A percentile compares a stretch with the other conserved stretches of the same genome.
Conservation (phyloP, 2,797 vertebrate genomes). For the Cirrhinus molitorella region DNA sequence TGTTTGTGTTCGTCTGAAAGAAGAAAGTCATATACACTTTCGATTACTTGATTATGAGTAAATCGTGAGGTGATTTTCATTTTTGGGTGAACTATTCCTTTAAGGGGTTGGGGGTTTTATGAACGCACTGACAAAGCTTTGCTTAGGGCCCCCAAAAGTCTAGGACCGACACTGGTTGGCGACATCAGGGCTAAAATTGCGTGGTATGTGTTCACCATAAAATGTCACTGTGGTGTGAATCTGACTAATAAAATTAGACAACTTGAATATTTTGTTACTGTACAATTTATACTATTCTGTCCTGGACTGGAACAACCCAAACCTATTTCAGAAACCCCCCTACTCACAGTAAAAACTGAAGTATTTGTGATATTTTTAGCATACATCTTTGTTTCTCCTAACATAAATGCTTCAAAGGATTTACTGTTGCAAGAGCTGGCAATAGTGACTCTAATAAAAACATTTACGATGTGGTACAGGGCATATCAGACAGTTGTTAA, state of each 20-base stretch:
- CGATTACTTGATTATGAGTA: too few relatives aligned
- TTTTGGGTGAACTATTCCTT: too few relatives aligned
- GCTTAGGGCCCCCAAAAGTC: not conserved
- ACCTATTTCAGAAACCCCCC: not conserved
- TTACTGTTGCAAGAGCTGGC: conserved; percentile 56
- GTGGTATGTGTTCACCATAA: not conserved
- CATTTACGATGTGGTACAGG: conserved; percentile 15
- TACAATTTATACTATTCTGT: not conserved
- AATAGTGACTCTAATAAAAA: conserved; percentile 20
- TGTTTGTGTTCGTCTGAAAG: too few relatives aligned
- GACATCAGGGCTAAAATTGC: not conserved
- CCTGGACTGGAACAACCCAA: not conserved
- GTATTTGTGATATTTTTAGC: not conserved
- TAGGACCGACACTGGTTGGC: not conserved
- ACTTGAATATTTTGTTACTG: not conserved
- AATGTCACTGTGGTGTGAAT: not conserved
- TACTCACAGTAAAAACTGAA: not conserved
- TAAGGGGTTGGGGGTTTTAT: too few relatives aligned
- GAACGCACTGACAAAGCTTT: not conserved
- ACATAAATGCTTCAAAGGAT: conserved; percentile 23
- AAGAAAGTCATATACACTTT: too few relatives aligned
- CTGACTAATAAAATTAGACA: not conserved
- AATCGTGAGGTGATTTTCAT: too few relatives aligned
- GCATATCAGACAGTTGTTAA: conserved; percentile 5
- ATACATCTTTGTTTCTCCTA: not conserved